These are phyloP conservation scores for Sardina pilchardus DNA, from an alignment of 2,113 vertebrate genomes.

Conservation along the genomic window DNA sequence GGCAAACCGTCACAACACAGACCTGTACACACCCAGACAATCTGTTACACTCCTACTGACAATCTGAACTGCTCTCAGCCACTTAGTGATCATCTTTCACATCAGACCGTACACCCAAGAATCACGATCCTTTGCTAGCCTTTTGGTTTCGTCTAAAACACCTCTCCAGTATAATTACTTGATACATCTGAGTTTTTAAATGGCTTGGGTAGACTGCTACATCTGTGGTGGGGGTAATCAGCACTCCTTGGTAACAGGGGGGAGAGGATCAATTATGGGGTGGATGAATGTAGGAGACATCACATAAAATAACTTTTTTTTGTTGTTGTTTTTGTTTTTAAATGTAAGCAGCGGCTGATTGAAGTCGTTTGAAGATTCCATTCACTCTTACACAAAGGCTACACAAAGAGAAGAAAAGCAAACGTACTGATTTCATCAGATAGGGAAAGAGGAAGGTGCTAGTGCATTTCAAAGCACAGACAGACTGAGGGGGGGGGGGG, in stretches of 20 bases:
- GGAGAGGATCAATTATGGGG: background rate
- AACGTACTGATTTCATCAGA: background rate
- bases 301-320: background rate
- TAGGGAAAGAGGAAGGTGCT: slow-evolving; percentile 27
- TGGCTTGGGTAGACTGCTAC: background rate
- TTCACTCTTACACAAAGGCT: background rate
- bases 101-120: background rate
- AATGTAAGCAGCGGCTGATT: background rate
- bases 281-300: background rate
- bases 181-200: background rate
- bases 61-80: background rate
- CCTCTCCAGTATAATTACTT: background rate
- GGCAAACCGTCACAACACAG: background rate
- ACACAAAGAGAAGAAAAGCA: background rate
- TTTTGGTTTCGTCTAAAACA: no score
- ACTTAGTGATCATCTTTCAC: background rate
- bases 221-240: background rate
- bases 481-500: background rate
- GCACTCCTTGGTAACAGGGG: background rate
- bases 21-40: background rate
- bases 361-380: background rate
- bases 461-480: slow-evolving; percentile 16
- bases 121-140: background rate
- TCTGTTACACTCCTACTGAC: background rate
- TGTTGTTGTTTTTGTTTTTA: background rate